Percentiles rank a stretch among this genome's conserved stretches.
phyloP scores from a whole-genome alignment of 2,797 vertebrate species.

The Hypotaenidia philippensis region DNA sequence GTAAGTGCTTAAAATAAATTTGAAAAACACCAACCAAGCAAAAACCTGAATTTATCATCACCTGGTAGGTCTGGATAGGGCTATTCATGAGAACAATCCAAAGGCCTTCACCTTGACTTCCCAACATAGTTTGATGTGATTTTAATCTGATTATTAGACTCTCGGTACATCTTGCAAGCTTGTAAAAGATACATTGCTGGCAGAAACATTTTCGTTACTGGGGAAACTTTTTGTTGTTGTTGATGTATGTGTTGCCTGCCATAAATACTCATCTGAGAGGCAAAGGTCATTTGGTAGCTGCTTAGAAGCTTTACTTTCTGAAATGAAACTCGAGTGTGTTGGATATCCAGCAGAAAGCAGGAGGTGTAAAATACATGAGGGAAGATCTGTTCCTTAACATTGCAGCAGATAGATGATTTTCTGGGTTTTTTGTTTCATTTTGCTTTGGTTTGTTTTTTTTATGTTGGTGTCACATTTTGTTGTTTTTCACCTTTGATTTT shows the following conservation, averaged over 20 bases:
- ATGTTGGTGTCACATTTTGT: neutral
- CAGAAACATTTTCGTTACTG: conserved; percentile 60
- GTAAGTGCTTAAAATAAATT: conserved; percentile 20
- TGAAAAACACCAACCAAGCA: conserved; percentile 55
- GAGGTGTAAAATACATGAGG: neutral
- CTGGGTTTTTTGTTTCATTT: rapidly evolving
- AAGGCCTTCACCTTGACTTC: conserved; percentile 71
- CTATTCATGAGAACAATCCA: conserved; percentile 71
- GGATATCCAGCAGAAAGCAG: neutral
- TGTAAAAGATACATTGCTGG: conserved; percentile 74
- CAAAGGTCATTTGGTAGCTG: conserved; percentile 70
- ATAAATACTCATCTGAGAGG: conserved; percentile 65
- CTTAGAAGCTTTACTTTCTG: conserved; percentile 71
- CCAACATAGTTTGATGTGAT: conserved; percentile 62
- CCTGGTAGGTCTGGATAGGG: conserved; percentile 46
- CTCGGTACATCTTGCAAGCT: conserved; percentile 69
- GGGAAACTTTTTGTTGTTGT: conserved; percentile 65
- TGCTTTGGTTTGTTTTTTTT: neutral
- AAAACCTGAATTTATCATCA: conserved; percentile 55
- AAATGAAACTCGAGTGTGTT: conserved; percentile 54
- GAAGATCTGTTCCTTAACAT: neutral
- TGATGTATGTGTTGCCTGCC: conserved; percentile 68
- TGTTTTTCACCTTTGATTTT: neutral
- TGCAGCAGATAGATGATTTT: neutral
- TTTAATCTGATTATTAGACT: conserved; percentile 78